Evolutionary conservation across 2,888 invertebrate genomes (phyloP).

Genomic region (Germaria angustata): DNA sequence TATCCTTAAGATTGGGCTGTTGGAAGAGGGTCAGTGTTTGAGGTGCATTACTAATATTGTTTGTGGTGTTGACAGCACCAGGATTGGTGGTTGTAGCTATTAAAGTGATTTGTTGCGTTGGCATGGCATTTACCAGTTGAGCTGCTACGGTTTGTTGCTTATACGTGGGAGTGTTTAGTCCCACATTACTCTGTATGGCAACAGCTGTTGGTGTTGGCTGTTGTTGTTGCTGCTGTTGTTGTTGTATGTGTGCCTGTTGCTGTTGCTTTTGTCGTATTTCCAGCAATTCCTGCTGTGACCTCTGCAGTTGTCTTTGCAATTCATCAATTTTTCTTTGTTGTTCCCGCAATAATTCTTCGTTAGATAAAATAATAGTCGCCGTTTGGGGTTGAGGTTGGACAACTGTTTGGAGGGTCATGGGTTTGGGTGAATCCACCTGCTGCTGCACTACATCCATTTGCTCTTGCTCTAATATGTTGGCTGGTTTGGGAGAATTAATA

Average conservation of each 20-base stretch:
- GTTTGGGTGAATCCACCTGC: slow-evolving; percentile 77
- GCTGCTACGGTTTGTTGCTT: slow-evolving; percentile 71
- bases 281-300: slow-evolving; percentile 88
- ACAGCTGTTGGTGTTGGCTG: slow-evolving; percentile 71
- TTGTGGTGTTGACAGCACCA: neutral
- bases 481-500: slow-evolving; percentile 72
- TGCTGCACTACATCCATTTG: slow-evolving; percentile 79
- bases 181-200: slow-evolving; percentile 4
- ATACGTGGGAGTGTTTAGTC: slow-evolving; percentile 23
- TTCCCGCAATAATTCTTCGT: slow-evolving; percentile 89
- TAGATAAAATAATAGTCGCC: slow-evolving; percentile 79
- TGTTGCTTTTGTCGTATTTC: slow-evolving; percentile 84
- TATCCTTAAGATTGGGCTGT: slow-evolving; percentile 69
- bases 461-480: slow-evolving; percentile 73
- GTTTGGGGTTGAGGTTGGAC: slow-evolving; percentile 76
- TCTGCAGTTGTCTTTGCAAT: slow-evolving; percentile 89
- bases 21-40: slow-evolving; percentile 75
- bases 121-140: slow-evolving; percentile 74
- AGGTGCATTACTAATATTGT: slow-evolving; percentile 58
- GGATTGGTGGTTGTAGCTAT: slow-evolving; percentile 73
- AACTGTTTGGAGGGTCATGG: slow-evolving; percentile 75
- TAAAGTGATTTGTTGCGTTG: slow-evolving; percentile 77
- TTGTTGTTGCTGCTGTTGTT: slow-evolving; percentile 74
- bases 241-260: slow-evolving; percentile 75
- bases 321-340: slow-evolving; percentile 94